Base-by-base conservation (phyloP, 2,797 vertebrate species). In the Sternotherus odoratus region DNA sequence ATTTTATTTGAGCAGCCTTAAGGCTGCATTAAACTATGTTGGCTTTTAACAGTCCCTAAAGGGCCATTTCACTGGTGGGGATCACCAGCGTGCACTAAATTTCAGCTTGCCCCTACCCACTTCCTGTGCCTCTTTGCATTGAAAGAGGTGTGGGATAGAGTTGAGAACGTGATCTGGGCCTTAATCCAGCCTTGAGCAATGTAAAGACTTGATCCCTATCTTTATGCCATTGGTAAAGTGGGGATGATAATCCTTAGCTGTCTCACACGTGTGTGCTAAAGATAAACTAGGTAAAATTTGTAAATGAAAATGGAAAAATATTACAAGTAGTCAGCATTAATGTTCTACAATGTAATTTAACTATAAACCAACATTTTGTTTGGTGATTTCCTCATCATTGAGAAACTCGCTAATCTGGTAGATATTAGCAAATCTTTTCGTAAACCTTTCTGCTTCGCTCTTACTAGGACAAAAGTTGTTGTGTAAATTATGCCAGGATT, bases 1-100 rank as follows among this genome's bases (percentile, higher is more conserved):
- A 87, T 94, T 93, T 63, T 90, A n/a, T n/a, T 94, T 87, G 54
- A 36, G 82, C 72, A 90, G 86, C 63, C 50, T 89, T 50, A 91
- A 49, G 63, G 28, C 83, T 94, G 26, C 50, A 94, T 23, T 96
- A 92, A 95, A 93, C 85, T 39, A 80, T 94, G 92, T 74, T 89
- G 54, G 81, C 93, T 92, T 77, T 83, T 95, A 95, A 96, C 92
- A 87, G 89, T 90, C 66, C 83, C 86, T 95, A 92, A 93, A 92
- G 93, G 88, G 92, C 91, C 87, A 83, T 94, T 96, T 90, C 63
- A 85, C 13, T 86, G 84, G 53, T 85, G 21, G 12, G 78, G 79
- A 88, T 96, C 82, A 95, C 92, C 86, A 91, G 92, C 96, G 90
- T 81, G 88, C 63, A 94, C 77, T 93, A 94, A 57, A 56, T 50